A percentile compares a stretch with the other conserved stretches of the same genome.
These are phyloP conservation scores for Neogale vison DNA, from an alignment of 2,113 vertebrate species.

Conservation along the genomic window DNA sequence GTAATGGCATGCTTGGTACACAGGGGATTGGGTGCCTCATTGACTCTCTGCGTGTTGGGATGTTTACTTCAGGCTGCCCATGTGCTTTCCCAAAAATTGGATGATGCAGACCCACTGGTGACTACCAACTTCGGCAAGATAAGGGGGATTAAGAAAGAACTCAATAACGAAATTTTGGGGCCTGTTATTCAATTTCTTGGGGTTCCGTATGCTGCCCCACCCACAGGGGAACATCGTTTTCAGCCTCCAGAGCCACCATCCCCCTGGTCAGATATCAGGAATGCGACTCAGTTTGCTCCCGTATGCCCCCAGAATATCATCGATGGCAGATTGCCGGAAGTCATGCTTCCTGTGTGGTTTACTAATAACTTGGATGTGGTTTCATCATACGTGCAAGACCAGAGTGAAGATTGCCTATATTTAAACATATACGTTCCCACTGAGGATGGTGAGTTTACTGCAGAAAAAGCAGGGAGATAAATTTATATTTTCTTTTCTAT, in stretches of 20 bases:
- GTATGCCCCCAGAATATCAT: slow-evolving; percentile 99
- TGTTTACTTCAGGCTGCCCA: slow-evolving; percentile 87
- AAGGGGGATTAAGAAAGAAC: slow-evolving; percentile 97
- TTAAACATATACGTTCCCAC: slow-evolving; percentile 99
- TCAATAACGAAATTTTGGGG: slow-evolving; percentile 98
- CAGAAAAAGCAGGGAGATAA: slow-evolving; percentile 83
- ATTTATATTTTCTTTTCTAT: slow-evolving; percentile 81
- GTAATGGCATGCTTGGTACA: slow-evolving; percentile 81
- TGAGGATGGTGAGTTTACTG: slow-evolving; percentile 98
- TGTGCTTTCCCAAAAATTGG: slow-evolving; percentile 91
- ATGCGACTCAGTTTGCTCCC: slow-evolving; percentile 96
- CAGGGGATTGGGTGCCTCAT: slow-evolving; percentile 81
- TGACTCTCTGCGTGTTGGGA: slow-evolving; percentile 86
- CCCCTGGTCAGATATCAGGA: slow-evolving; percentile 94
- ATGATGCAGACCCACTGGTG: slow-evolving; percentile 95
- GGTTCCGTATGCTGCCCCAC: slow-evolving; percentile 96
- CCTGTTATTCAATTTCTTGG: slow-evolving; percentile 98
- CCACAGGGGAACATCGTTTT: slow-evolving; percentile 95
- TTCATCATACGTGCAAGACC: slow-evolving; percentile 97
- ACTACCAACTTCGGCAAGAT: slow-evolving; percentile 93
- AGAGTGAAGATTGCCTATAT: slow-evolving; percentile 99
- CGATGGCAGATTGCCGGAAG: slow-evolving; percentile 96
- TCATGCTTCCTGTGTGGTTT: slow-evolving; percentile 99
- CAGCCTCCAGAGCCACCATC: slow-evolving; percentile 95
- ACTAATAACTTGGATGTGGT: slow-evolving; percentile 98